Conservation (phyloP, 2,113 vertebrate species). For the Rhegmatorhina hoffmannsi region DNA sequence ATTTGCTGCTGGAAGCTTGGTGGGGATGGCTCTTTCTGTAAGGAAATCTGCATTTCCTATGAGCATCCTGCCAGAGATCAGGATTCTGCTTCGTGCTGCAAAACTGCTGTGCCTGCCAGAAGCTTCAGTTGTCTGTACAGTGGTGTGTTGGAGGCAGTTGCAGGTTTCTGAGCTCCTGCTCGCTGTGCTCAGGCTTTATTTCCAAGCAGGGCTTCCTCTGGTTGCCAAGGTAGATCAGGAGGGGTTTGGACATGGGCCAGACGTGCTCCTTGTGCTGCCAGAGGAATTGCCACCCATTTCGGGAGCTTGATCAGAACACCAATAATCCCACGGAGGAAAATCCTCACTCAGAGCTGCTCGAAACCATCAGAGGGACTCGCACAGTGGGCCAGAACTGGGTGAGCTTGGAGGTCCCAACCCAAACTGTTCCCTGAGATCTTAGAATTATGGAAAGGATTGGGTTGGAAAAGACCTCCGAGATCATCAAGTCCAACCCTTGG, state of each 20-base stretch:
- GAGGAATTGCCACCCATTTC: background rate
- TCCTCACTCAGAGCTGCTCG: background rate
- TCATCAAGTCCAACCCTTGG: too few relatives aligned
- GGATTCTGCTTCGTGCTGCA: background rate
- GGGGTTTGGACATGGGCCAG: background rate
- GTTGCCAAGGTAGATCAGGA: constrained; percentile 4
- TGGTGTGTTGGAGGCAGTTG: background rate
- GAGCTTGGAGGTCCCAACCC: background rate
- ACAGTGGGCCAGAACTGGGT: too few relatives aligned
- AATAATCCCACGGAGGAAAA: background rate
- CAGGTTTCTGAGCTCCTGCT: background rate
- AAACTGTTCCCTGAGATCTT: background rate
- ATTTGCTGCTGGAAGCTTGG: background rate
- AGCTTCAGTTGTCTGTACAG: background rate
- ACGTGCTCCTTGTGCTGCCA: background rate
- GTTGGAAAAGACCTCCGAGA: too few relatives aligned
- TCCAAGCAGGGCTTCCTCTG: background rate
- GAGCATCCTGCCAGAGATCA: background rate
- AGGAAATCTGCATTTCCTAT: background rate
- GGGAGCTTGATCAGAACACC: background rate
- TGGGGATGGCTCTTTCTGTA: background rate
- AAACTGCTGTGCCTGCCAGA: background rate
- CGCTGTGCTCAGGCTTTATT: background rate
- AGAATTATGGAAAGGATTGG: too few relatives aligned
- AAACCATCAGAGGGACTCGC: background rate